Conservation (phyloP, 2,113 vertebrate genomes). For the Alethe castanea region DNA sequence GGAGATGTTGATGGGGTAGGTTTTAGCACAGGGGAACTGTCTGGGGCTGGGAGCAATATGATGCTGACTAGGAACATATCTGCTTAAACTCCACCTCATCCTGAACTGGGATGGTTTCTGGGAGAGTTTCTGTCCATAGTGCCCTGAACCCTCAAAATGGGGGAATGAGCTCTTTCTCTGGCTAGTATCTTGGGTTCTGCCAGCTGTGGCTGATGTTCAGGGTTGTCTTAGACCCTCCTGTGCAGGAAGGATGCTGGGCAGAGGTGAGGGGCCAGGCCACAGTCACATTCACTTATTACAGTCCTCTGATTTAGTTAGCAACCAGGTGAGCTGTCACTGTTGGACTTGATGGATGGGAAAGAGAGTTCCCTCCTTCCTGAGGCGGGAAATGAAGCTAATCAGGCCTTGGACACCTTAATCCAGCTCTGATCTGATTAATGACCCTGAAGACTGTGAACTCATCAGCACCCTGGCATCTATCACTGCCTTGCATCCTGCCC, state of each 20-base stretch:
- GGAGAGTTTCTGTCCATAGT: neutral
- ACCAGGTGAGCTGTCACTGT: conserved; percentile 61
- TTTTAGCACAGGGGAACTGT: neutral
- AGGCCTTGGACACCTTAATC: conserved; percentile 62
- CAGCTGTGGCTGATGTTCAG: neutral
- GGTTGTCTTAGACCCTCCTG: neutral
- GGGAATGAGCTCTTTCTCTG: neutral
- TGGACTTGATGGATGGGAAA: conserved; percentile 45
- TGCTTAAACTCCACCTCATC: neutral
- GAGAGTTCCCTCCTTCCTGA: conserved; percentile 63
- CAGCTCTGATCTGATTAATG: conserved; percentile 66
- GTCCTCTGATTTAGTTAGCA: conserved; percentile 30
- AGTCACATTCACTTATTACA: neutral
- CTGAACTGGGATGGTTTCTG: neutral
- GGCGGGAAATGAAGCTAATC: conserved; percentile 71
- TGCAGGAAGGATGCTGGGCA: neutral
- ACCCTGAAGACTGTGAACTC: conserved; percentile 59
- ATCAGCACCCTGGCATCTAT: conserved; percentile 60
- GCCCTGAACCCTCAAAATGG: neutral
- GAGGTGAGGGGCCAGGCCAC: neutral
- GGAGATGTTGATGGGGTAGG: neutral
- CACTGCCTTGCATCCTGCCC: conserved; percentile 29
- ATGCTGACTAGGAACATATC: neutral
- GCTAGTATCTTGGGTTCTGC: neutral
- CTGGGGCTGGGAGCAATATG: neutral